Evolutionary conservation across 2,888 invertebrate species (phyloP), one percentile per base, ranked within the genome.

Genomic region (Brenthis ino): DNA sequence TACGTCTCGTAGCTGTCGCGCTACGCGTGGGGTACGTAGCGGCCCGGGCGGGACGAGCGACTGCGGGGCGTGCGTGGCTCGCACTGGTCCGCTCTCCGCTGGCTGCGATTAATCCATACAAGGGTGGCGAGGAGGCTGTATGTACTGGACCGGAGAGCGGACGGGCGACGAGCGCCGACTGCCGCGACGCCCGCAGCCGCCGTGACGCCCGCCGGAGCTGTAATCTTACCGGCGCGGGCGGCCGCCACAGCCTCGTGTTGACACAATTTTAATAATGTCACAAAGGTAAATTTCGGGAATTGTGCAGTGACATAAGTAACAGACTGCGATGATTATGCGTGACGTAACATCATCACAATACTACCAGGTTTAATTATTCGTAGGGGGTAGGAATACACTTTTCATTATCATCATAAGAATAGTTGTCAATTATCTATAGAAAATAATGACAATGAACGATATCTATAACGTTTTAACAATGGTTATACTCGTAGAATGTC

Each of bases 101-200:
- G 80, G 82, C 83, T 79, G 81, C 88, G 89, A 91, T 91, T 91
- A 91, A 92, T 92, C 92, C 89, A 92, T 91, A 92, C 87, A 81
- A 82, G 88, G 83, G 87, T 84, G 84, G 85, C 85, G 86, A 84
- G 88, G 88, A 88, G 89, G 90, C 88, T 88, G 89, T 89, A 85
- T 87, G 88, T 87, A 89, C 89, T 86, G 91, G 91, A 90, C 89
- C 87, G 73, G 77, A 86, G 89, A 87, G 88, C 87, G 88, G 85
- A 81, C 86, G 87, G 84, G 83, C 86, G 81, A 84, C 84, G 85
- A 80, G 80, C 75, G 83, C 85, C 83, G 74, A 77, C 77, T 78
- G 78, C 77, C 75, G 77, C 72, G 74, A 78, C 80, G 80, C 80
- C 82, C 82, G 85, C 82, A 80, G 81, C 79, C 82, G 81, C 84